Evolutionary conservation across 2,797 vertebrate species (phyloP).

Genomic region (Danio albolineatus): DNA sequence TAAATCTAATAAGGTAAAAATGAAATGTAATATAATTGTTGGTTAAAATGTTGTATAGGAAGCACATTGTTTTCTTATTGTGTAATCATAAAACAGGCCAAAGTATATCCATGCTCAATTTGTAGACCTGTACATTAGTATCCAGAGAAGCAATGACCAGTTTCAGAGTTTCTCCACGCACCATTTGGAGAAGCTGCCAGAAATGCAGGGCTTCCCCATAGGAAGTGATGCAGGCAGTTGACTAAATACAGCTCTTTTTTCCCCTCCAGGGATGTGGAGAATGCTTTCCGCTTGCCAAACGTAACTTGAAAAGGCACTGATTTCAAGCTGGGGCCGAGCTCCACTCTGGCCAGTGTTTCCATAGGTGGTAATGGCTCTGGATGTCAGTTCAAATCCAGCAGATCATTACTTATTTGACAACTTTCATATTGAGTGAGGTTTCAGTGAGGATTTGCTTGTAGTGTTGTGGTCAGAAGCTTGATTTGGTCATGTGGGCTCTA

Average conservation of each 20-base stretch:
- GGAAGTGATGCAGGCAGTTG: slow-evolving; percentile 66
- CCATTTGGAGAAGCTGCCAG: slow-evolving; percentile 33
- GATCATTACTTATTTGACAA: background rate
- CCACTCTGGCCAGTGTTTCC: slow-evolving; percentile 25
- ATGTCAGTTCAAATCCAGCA: slow-evolving; percentile 1
- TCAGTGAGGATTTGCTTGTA: background rate
- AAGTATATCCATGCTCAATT: slow-evolving; percentile 39
- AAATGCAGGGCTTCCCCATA: slow-evolving; percentile 58
- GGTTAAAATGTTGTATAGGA: background rate
- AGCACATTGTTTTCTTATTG: background rate
- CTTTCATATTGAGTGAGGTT: background rate
- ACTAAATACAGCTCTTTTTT: slow-evolving; percentile 64
- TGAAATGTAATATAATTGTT: background rate
- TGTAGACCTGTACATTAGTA: slow-evolving; percentile 4
- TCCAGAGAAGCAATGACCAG: slow-evolving; percentile 49
- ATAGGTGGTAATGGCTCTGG: slow-evolving; percentile 28
- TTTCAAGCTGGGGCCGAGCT: slow-evolving; percentile 23
- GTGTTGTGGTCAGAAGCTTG: slow-evolving; percentile 4
- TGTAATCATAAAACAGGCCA: background rate
- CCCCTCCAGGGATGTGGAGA: slow-evolving; percentile 54
- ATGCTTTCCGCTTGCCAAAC: slow-evolving; percentile 63
- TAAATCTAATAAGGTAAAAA: background rate
- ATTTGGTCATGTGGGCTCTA: background rate
- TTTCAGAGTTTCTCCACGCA: slow-evolving; percentile 43
- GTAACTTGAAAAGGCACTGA: slow-evolving; percentile 60